Conservation (phyloP, 2,888 invertebrate species). For the Sphecodes monilicornis region DNA sequence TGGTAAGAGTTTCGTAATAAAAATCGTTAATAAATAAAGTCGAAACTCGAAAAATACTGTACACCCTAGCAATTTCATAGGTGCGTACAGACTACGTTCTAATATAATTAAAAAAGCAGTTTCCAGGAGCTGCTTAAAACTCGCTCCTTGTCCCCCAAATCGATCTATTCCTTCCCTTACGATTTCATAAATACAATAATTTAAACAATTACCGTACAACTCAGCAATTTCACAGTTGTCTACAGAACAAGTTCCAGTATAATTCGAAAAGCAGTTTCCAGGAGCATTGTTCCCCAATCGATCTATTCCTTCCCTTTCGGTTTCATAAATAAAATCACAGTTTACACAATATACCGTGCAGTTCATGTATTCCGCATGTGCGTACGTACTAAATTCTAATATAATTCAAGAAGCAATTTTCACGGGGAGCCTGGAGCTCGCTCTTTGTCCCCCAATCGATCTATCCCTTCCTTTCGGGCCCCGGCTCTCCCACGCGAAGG, state of each 20-base stretch:
- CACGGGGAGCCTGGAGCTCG: background rate
- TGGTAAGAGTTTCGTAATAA: background rate
- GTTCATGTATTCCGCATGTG: background rate
- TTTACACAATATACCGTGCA: too few species aligned
- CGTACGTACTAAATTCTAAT: background rate
- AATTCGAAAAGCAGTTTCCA: background rate
- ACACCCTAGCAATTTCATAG: background rate
- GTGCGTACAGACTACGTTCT: too few species aligned
- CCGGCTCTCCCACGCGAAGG: constrained; percentile 47
- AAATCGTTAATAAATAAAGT: background rate
- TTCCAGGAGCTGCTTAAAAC: too few species aligned
- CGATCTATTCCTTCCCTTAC: too few species aligned
- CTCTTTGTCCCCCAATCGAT: constrained; percentile 11
- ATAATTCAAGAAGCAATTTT: background rate
- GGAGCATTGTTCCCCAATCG: background rate
- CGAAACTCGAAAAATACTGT: background rate
- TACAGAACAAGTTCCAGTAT: background rate
- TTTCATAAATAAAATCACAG: too few species aligned
- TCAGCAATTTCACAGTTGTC: background rate
- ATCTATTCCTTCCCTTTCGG: too few species aligned
- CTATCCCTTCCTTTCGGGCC: background rate
- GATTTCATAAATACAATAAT: too few species aligned
- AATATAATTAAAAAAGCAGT: too few species aligned
- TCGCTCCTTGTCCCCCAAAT: too few species aligned
- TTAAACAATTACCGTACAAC: too few species aligned